Evolutionary conservation across 2,888 invertebrate species (phyloP), one percentile per base, ranked within the genome.

Genomic region (Monochamus alternatus): DNA sequence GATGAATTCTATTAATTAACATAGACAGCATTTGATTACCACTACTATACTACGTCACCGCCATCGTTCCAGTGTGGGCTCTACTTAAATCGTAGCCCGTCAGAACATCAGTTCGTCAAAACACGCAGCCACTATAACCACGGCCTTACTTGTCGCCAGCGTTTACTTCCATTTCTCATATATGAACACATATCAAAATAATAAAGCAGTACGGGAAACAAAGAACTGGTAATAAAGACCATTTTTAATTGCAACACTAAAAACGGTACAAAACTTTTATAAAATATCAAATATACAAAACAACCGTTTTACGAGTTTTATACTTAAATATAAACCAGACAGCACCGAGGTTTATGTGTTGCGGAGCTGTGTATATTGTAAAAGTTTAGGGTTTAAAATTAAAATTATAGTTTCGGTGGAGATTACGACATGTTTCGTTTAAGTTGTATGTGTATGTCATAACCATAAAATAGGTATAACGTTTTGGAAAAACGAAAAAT

Each of bases 151-250:
- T 22, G 22, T 1, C 22, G 22, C 22, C 22, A 22, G 63, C 14
- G 74, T 74, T 74, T 74, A 69, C 63, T 55, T 60, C 62, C 44
- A 44, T 31, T 67, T 47, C 47, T 52, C 73, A 65, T 58, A 66
- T 60, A 73, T 52, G 44, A 60, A 60, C 22, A 60, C 30, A 60
- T 60, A 69, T 60, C 30, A 47, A 60, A 69, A 69, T 60, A 69
- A 59, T 60, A 60, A 59, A 60, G 22, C 44, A 10, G 8, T 1
- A 32, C 38, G 31, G 58, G 58, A 58, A 68, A 58, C 55, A 38
- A 68, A 68, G 67, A 52, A 32, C 51, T 52, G 8, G 58, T 30
- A 68, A 58, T 68, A 68, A 68, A 66, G 66, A 68, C 38, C 69
- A 12, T 14, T 47, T 69, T 69, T 60, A 69, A 60, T 31, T 10